Evolutionary conservation across 2,888 invertebrate species (phyloP).

Genomic region (Mylabris sibirica): DNA sequence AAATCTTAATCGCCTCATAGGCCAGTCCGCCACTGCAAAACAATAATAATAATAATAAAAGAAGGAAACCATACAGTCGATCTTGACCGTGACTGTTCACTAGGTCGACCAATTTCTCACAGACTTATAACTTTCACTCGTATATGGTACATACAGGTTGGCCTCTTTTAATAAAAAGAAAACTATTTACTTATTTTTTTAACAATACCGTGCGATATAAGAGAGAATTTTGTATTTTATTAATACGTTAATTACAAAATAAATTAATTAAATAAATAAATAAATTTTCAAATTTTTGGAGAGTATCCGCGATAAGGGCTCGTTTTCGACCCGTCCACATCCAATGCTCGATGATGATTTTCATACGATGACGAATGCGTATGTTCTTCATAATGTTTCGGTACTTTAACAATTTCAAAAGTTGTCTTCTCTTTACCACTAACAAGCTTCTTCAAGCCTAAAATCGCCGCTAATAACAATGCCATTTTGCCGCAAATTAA

Average conservation of each 20-base stretch:
- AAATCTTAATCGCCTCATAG: too few species aligned
- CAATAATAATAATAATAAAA: not conserved
- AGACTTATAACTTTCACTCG: constrained; percentile 46
- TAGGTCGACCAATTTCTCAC: constrained; percentile 47
- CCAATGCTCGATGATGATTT: constrained; percentile 38
- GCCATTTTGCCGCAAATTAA: constrained; percentile 86
- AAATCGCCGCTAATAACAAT: constrained; percentile 77
- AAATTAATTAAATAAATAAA: not conserved
- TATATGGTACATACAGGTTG: constrained; percentile 33
- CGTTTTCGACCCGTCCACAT: not conserved
- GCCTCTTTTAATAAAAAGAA: constrained; percentile 21
- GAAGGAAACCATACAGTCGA: constrained; percentile 18
- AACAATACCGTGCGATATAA: not conserved
- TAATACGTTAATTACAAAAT: not conserved
- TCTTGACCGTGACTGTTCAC: constrained; percentile 41
- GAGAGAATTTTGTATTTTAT: not conserved
- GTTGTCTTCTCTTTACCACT: constrained; percentile 78
- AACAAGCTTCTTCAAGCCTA: constrained; percentile 82
- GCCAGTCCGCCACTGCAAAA: too few species aligned
- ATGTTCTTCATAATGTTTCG: constrained; percentile 80
- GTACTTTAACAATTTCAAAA: constrained; percentile 86
- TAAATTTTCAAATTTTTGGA: not conserved
- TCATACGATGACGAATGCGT: constrained; percentile 68
- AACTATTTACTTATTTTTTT: constrained; percentile 30
- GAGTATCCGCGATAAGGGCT: constrained; percentile 6